phyloP scores from a whole-genome alignment of 2,797 vertebrate genomes.

The Eupleurogrammus muticus region DNA sequence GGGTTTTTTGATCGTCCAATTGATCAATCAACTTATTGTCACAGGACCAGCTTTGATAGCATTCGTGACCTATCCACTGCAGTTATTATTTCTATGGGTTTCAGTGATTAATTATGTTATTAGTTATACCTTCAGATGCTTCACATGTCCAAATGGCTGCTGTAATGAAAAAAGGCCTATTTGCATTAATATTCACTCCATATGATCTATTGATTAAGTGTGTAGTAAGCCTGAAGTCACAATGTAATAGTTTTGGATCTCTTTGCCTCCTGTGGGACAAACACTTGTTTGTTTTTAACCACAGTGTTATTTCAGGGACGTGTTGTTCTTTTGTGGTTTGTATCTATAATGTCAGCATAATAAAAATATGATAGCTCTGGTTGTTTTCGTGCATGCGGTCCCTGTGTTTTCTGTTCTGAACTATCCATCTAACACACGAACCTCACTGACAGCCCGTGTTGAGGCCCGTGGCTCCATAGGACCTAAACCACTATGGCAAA shows the following conservation, averaged over 20 bases:
- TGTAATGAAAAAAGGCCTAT: no score
- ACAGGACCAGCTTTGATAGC: no score
- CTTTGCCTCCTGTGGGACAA: not conserved
- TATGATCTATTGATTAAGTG: no score
- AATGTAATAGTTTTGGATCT: not conserved
- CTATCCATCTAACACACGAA: not conserved
- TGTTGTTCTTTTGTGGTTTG: not conserved
- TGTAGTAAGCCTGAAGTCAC: not conserved
- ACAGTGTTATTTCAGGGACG: not conserved
- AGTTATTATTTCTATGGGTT: no score
- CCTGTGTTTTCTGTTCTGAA: not conserved
- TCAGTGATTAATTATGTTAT: no score
- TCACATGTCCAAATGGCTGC: no score
- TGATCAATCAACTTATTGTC: no score
- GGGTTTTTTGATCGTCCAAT: no score
- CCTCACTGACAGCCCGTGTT: not conserved
- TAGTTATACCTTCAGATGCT: no score
- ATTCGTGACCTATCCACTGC: no score
- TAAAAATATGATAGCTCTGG: not conserved
- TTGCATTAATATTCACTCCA: no score
- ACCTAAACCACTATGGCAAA: slow-evolving; percentile 35
- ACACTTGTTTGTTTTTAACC: not conserved
- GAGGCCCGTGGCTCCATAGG: slow-evolving; percentile 22
- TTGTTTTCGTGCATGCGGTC: not conserved
- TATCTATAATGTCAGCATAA: not conserved